Base-by-base conservation (phyloP, 2,113 vertebrate species). In the Sclerurus mexicanus region DNA sequence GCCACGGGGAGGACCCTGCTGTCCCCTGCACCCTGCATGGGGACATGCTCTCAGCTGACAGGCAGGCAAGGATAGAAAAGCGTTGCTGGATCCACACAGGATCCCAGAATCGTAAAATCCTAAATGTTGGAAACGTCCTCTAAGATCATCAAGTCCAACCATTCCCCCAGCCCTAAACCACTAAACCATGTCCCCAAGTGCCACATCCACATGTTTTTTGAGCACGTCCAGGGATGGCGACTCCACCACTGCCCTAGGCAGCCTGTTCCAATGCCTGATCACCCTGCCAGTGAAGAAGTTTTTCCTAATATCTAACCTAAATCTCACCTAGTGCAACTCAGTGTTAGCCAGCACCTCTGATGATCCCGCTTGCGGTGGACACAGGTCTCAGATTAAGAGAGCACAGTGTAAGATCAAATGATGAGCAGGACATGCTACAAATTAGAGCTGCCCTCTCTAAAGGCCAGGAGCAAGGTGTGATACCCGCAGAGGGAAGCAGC, bases 51-150 rank as follows among this genome's bases (percentile, higher is more conserved):
- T 7, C 44, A 35, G 24, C 30, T 49, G 19, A 3, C 0, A 1
- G 20, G 13, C 14, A 4, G n/a, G 12, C 28, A 25, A 0, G 9
- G 33, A 16, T 20, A 17, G 35, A 28, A 60, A 7, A 31, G n/a
- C 10, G 5, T 31, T 19, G 1, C 23, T 12, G 6, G 39, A 50
- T 69, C 58, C 7, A 0, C 7, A 10, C 0, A 0, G 5, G 49
- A 20, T 18, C 42, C 35, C 59, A 58, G 50, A 33, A 19, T 28
- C 42, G 23, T 3, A 28, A 35, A 35, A 59, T 59, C 56, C n/a
- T 14, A 24, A 62, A n/a, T n/a, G 18, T 9, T 44, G 31, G 64
- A 52, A 66, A 58, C 28, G 10, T 44, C 23, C 33, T 58, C 14
- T 27, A 10, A 25, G 37, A 16, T 23, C 12, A 10, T 23, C 59